Evolutionary conservation across 2,888 invertebrate species (phyloP), one percentile per base, ranked within the genome.

Genomic region (Cheilosia pagana): DNA sequence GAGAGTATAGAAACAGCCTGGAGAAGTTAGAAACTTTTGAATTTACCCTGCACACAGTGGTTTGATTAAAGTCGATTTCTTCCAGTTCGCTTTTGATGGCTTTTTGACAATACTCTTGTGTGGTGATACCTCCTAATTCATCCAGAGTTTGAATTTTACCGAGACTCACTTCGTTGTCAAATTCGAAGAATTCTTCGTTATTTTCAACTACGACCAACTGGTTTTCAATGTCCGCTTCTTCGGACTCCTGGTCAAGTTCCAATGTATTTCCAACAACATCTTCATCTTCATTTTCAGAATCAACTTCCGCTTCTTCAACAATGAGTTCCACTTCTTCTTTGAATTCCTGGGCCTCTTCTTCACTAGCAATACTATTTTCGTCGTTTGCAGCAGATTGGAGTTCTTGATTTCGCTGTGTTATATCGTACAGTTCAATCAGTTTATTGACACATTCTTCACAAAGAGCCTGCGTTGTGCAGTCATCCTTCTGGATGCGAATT

Each of bases 351-450:
- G 14, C 1, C 0, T 53, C 59, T 10, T 14, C 23, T 0, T 52
- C 31, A 4, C 31, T 50, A n/a, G 55, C 39, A 14, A 23, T 19
- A 1, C n/a, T 19, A 35, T 5, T 12, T 52, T 59, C 39, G 7
- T 59, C 39, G 7, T 39, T 50, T 14, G 28, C 16, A 50, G 23
- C 8, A 2, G 16, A 25, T 31, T 35, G n/a, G 21, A 16, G n/a
- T 28, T 89, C 81, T 19, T 88, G 87, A 53, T 87, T 62, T 55
- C 87, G 72, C 55, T 91, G 89, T 21, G 88, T 88, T 21, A 90
- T 85, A 77, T 91, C 91, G 28, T 87, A 90, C 2, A 89, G 86
- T 2, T 89, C 88, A 8, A 90, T 90, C 1, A 91, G 79, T n/a
- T 86, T 87, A 63, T 89, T 89, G 0, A 91, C 86, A 16, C 91